Conservation (phyloP, 2,113 vertebrate genomes). For the Python bivittatus region DNA sequence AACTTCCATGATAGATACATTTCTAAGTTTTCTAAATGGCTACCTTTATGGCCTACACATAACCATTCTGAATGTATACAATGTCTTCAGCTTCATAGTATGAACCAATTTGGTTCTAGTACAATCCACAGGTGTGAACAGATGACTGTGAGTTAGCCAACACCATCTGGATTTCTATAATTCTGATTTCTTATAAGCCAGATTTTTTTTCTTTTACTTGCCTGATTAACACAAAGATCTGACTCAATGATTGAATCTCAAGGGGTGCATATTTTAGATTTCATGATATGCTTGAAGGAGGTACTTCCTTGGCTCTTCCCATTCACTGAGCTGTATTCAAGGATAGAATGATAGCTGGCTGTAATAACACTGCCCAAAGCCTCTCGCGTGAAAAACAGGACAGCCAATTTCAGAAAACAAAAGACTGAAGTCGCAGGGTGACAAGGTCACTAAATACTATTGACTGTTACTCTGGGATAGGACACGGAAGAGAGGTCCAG, state of each 20-base stretch:
- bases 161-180: not conserved
- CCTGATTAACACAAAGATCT: rapidly evolving
- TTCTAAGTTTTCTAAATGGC: not conserved
- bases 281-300: not conserved
- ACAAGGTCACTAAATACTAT: conserved; percentile 66
- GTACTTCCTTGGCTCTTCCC: conserved; percentile 15
- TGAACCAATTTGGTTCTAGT: not conserved
- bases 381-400: conserved; percentile 56
- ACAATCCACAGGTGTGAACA: not conserved
- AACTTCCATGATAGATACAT: not conserved
- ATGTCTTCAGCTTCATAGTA: not conserved
- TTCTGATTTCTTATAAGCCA: not conserved
- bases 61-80: not conserved
- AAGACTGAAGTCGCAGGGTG: conserved; percentile 68
- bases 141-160: not conserved
- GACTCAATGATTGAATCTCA: not conserved
- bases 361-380: conserved; percentile 25
- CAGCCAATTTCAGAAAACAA: conserved; percentile 67
- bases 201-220: not conserved
- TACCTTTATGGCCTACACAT: not conserved
- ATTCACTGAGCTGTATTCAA: not conserved
- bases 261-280: not conserved
- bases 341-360: conserved; percentile 27
- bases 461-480: conserved; percentile 46
- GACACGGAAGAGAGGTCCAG: conserved; percentile 48